Evolutionary conservation across 1,140 invertebrate species (phyloP), one percentile per base, ranked within the genome.

Genomic region (Aporrectodea caliginosa): DNA sequence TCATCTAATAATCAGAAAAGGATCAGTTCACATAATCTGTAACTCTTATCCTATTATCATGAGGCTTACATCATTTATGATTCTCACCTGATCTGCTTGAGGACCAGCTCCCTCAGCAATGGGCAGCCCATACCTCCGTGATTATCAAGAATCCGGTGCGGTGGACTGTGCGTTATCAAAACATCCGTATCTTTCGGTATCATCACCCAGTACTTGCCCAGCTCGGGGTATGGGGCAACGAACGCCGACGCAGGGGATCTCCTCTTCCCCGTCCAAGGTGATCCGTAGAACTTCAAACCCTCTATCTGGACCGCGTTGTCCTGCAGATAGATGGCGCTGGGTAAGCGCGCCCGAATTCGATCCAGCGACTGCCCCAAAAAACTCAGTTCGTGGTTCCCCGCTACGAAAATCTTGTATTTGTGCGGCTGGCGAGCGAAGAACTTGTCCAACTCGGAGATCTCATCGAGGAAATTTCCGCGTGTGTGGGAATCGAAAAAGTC

Each of bases 391-490:
- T 85, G 84, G 77, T 85, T 85, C 22, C 84, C 84, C 29, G 82
- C 84, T 1, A 85, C 84, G 77, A 84, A 84, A 69, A 85, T 81
- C 75, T 85, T 85, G 43, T 82, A 78, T 72, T 79, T 80, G 77
- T 85, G 84, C 0, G 84, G 84, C 29, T 83, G 75, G 75, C 80
- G 69, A 14, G 69, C 80, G 75, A 85, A 84, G 73, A 85, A 85
- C 16, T 73, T 69, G 75, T 84, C 79, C 1, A 84, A 73, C 34
- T 75, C 70, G 22, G 73, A 12, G 0, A 80, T 27, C 32, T 80
- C 73, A n/a, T 79, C 35, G 27, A 70, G 34, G 30, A 79, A 79
- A 1, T n/a, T 35, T 16, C 75, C 33, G 14, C 75, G 32, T 2
- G 34, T 43, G 43, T 76, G 43, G 29, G 29, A 76, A 32, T 79